Evolutionary conservation across 2,888 invertebrate genomes (phyloP), one percentile per base, ranked within the genome.

Genomic region (Seira sanloemensis): DNA sequence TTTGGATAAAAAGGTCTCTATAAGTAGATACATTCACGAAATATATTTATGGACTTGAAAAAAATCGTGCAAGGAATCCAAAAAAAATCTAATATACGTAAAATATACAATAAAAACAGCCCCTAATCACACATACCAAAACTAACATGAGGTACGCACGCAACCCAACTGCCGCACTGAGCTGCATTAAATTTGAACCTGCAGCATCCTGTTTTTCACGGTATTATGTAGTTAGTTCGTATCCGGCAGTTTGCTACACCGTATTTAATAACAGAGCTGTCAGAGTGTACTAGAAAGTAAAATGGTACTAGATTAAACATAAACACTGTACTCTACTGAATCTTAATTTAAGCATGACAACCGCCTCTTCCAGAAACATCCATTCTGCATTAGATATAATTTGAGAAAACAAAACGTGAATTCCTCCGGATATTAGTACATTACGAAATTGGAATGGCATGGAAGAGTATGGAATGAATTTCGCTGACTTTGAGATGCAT

Each of bases 31-130:
- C n/a, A n/a, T 50, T 12, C 50, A 50, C 50, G 50, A 12, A 50
- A 50, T n/a, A 50, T 50, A 18, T 18, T 12, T 50, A 50, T 21
- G 23, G 62, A 2, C n/a, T 62, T 62, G 62, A 62, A n/a, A 21
- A 50, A 62, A 23, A 21, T 2, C 62, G 9, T 62, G 62, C 66
- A 58, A 82, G 67, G 82, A 82, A 66, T 75, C 65, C 74, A 23
- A 75, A 76, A 77, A 82, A 76, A n/a, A n/a, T n/a, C n/a, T n/a
- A n/a, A n/a, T n/a, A n/a, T n/a, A n/a, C n/a, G 76, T 72, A 69
- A 66, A 82, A 76, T 82, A 82, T 71, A 71, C 50, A 82, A 82
- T 76, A 62, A 62, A 50, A 76, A 76, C 82, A 82, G 82, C 72
- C 66, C 65, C 67, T 82, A 66, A 76, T 82, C 82, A 82, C 82